Evolutionary conservation across 2,888 invertebrate genomes (phyloP).

Genomic region (Hermaeophaga mercurialis): DNA sequence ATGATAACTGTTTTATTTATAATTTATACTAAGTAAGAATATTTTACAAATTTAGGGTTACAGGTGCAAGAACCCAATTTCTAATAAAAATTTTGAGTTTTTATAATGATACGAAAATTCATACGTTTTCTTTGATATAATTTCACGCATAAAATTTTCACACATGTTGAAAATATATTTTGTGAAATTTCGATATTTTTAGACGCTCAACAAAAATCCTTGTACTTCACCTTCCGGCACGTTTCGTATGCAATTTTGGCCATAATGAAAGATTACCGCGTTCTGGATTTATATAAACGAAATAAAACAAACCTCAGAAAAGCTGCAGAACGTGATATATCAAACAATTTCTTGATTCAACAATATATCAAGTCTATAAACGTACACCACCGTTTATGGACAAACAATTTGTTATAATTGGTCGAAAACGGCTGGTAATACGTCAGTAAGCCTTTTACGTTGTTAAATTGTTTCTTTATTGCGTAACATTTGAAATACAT

Average conservation of each 20-base stretch:
- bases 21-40: no score
- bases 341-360: constrained; percentile 13
- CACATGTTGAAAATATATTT: background rate
- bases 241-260: constrained; percentile 30
- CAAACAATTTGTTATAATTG: constrained; percentile 17
- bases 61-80: no score
- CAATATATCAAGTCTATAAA: constrained; percentile 5
- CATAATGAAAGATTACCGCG: constrained; percentile 31
- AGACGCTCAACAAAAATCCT: constrained; percentile 16
- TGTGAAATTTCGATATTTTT: background rate
- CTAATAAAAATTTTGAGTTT: no score
- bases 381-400: background rate
- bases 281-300: constrained; percentile 10
- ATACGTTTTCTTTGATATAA: no score
- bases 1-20: no score
- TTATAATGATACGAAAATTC: no score
- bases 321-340: constrained; percentile 18
- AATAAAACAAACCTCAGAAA: constrained; percentile 16
- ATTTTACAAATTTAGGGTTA: no score
- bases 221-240: constrained; percentile 24
- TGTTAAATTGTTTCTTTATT: background rate
- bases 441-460: background rate
- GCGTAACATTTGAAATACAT: no score
- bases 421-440: background rate
- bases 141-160: no score